Evolutionary conservation across 2,113 vertebrate species (phyloP).

Genomic region (Hippoglossus stenolepis): DNA sequence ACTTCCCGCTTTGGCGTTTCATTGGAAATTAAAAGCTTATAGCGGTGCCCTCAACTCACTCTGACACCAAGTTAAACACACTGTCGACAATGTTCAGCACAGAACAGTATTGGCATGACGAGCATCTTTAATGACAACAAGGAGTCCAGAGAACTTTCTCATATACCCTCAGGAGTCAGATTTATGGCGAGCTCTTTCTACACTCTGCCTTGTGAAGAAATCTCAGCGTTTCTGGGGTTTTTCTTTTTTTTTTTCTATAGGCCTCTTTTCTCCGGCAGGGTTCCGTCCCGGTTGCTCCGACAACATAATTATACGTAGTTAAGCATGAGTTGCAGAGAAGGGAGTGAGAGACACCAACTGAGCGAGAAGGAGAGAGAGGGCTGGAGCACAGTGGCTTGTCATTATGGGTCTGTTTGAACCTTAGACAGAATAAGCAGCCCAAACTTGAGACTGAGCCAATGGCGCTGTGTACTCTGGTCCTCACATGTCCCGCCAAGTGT

Average conservation of each 20-base stretch:
- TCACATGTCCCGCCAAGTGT: conserved; percentile 48
- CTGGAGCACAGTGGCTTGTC: conserved; percentile 76
- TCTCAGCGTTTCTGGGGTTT: conserved; percentile 28
- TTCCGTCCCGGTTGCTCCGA: conserved; percentile 77
- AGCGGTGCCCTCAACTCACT: conserved; percentile 13
- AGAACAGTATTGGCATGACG: conserved; percentile 13
- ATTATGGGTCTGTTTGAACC: conserved; percentile 85
- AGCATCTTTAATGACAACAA: conserved; percentile 25
- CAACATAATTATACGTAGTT: conserved; percentile 85
- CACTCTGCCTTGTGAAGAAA: conserved; percentile 40
- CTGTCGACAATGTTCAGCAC: not conserved
- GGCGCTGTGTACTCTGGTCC: conserved; percentile 47
- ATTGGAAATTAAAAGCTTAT: conserved; percentile 44
- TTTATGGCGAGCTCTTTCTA: conserved; percentile 33
- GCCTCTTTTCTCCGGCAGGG: conserved; percentile 51
- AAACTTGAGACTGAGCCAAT: conserved; percentile 61
- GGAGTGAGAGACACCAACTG: conserved; percentile 51
- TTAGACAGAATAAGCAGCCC: conserved; percentile 75
- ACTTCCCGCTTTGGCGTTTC: conserved; percentile 71
- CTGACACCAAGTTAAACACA: conserved; percentile 6
- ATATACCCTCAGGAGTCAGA: conserved; percentile 18
- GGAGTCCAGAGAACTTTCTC: conserved; percentile 17
- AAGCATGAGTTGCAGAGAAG: conserved; percentile 62
- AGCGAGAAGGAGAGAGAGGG: conserved; percentile 62
- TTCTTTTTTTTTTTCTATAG: conserved; percentile 14